Evolutionary conservation across 2,113 vertebrate genomes (phyloP).

Genomic region (Phaethon lepturus): DNA sequence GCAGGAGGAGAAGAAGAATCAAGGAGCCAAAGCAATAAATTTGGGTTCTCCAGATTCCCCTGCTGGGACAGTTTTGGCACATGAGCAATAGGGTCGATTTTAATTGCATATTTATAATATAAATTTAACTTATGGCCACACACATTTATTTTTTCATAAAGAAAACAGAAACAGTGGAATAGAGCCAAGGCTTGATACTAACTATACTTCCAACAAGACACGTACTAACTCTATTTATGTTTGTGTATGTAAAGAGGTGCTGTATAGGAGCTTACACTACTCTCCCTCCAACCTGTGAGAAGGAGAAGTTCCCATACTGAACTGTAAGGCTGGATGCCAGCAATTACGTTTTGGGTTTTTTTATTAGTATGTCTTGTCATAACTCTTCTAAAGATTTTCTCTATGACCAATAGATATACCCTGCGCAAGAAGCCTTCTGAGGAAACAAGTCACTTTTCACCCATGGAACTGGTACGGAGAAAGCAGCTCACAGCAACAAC

Average conservation of each 20-base stretch:
- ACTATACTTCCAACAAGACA: neutral
- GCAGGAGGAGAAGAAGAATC: neutral
- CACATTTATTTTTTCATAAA: conserved; percentile 25
- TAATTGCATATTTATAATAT: neutral
- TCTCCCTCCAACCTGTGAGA: neutral
- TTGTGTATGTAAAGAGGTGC: conserved; percentile 5
- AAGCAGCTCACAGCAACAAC: neutral
- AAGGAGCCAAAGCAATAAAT: neutral
- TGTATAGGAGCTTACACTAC: neutral
- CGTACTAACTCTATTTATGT: neutral
- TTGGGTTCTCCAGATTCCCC: neutral
- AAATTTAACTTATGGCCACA: neutral
- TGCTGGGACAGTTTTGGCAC: neutral
- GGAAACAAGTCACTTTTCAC: neutral
- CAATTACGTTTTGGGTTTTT: neutral
- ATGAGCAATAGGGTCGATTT: neutral
- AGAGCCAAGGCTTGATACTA: conserved; percentile 13
- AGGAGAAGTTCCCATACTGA: conserved; percentile 27
- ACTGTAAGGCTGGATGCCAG: conserved; percentile 14
- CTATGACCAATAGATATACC: neutral
- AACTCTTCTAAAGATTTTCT: neutral
- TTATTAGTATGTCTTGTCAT: neutral
- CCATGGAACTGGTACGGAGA: neutral
- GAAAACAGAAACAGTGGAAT: neutral
- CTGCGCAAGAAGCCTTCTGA: neutral